Conservation (phyloP, 1,140 invertebrate genomes). For the Steinernema khuongi region DNA sequence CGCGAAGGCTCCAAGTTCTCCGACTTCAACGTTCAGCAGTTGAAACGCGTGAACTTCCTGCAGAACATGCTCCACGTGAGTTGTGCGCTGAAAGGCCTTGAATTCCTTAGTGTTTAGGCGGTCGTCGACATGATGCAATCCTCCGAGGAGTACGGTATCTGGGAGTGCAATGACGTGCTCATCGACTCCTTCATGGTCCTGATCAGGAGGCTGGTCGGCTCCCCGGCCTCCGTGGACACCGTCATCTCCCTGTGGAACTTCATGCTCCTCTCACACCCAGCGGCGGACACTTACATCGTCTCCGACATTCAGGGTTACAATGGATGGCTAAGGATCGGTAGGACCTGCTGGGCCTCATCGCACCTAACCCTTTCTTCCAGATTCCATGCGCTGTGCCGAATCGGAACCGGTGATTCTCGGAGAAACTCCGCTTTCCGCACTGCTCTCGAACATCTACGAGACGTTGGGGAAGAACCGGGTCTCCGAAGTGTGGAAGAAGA, state of each 20-base stretch:
- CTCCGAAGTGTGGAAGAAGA: conserved; percentile 3
- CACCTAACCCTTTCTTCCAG: not conserved
- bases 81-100: not conserved
- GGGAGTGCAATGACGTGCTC: conserved; percentile 7
- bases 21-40: conserved; percentile 20
- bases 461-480: conserved; percentile 15
- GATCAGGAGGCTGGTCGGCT: conserved; percentile 16
- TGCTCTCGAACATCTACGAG: conserved; percentile 19
- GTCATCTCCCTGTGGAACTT: conserved; percentile 29
- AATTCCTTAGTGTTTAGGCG: conserved; percentile 6
- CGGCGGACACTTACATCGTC: conserved; percentile 30
- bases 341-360: not conserved
- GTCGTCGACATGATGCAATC: conserved; percentile 26
- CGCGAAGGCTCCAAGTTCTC: not conserved
- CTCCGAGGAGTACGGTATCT: conserved; percentile 4
- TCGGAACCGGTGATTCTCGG: not conserved
- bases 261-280: conserved; percentile 31
- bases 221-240: conserved; percentile 18
- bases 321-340: conserved; percentile 22
- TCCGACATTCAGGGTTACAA: conserved; percentile 25
- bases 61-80: conserved; percentile 26
- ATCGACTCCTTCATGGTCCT: conserved; percentile 13
- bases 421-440: not conserved
- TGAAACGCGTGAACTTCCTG: conserved; percentile 19
- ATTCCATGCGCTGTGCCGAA: not conserved